A percentile compares a stretch with the other conserved stretches of the same genome.
Conservation (phyloP, 2,113 vertebrate species). For the Eublepharis macularius region DNA sequence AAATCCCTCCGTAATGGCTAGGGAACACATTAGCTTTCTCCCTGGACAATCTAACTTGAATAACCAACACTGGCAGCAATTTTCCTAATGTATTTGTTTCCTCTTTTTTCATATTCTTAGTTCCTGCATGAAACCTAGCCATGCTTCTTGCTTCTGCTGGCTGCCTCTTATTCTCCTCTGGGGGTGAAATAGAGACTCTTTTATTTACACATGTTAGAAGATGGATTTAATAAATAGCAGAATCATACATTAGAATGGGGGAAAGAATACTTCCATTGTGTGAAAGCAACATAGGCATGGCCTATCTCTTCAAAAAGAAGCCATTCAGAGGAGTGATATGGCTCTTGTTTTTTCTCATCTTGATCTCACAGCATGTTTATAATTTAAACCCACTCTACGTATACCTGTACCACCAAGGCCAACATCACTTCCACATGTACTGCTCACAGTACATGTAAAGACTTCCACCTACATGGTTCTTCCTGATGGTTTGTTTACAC, state of each 20-base stretch:
- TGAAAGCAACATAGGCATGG: slow-evolving; percentile 56
- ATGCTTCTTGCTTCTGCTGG: slow-evolving; percentile 45
- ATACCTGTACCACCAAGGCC: background rate
- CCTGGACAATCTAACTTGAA: slow-evolving; percentile 45
- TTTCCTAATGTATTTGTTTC: slow-evolving; percentile 57
- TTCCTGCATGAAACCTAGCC: slow-evolving; percentile 39
- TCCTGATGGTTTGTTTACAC: slow-evolving; percentile 26
- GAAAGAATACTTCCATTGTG: slow-evolving; percentile 50
- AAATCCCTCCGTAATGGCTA: slow-evolving; percentile 42
- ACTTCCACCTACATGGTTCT: background rate
- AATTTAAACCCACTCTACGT: background rate
- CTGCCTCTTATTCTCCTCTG: slow-evolving; percentile 52
- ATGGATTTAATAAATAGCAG: slow-evolving; percentile 68
- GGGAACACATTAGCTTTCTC: slow-evolving; percentile 42
- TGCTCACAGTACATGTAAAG: background rate
- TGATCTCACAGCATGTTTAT: background rate
- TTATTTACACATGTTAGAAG: slow-evolving; percentile 62
- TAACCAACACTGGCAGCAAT: slow-evolving; percentile 25
- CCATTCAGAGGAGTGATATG: slow-evolving; percentile 23
- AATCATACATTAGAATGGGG: slow-evolving; percentile 55
- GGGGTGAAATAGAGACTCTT: slow-evolving; percentile 33
- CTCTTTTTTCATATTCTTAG: slow-evolving; percentile 28
- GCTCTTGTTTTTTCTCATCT: slow-evolving; percentile 31
- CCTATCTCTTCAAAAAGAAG: slow-evolving; percentile 54
- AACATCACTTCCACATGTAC: background rate